Evolutionary conservation across 30 jellyfish, hydroid and myxozoan genomes (phyloP).

Genomic region (Cassiopea xamachana): DNA sequence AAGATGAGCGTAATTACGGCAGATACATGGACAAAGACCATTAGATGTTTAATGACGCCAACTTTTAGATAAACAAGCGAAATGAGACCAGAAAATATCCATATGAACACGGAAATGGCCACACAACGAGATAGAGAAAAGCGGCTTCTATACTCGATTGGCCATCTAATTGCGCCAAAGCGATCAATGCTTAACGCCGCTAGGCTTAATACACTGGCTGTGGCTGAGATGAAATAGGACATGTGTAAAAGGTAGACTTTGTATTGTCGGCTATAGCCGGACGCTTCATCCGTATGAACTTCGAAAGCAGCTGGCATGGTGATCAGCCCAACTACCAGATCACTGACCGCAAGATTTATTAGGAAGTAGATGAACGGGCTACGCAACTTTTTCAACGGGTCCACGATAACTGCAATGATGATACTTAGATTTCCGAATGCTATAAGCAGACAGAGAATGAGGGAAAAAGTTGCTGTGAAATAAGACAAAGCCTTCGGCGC

Average conservation of each 20-base stretch:
- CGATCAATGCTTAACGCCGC: conserved; percentile 88
- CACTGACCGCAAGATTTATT: conserved; percentile 81
- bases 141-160: conserved; percentile 55
- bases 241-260: conserved; percentile 46
- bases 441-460: conserved; percentile 46
- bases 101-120: conserved; percentile 39
- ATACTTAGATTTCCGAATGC: conserved; percentile 57
- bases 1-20: conserved; percentile 54
- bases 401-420: conserved; percentile 63
- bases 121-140: conserved; percentile 51
- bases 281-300: conserved; percentile 61
- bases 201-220: conserved; percentile 78
- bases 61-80: conserved; percentile 54
- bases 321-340: conserved; percentile 69
- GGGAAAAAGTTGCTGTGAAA: conserved; percentile 64
- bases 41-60: conserved; percentile 52
- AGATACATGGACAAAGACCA: conserved; percentile 80
- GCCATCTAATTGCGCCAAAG: conserved; percentile 82
- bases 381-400: conserved; percentile 74
- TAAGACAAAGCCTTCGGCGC: conserved; percentile 85
- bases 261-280: conserved; percentile 22
- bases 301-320: conserved; percentile 72
- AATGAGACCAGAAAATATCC: conserved; percentile 63
- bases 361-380: conserved; percentile 77
- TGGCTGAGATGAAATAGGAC: conserved; percentile 62